Evolutionary conservation across 2,113 vertebrate genomes (phyloP).

Genomic region (Scomber scombrus): DNA sequence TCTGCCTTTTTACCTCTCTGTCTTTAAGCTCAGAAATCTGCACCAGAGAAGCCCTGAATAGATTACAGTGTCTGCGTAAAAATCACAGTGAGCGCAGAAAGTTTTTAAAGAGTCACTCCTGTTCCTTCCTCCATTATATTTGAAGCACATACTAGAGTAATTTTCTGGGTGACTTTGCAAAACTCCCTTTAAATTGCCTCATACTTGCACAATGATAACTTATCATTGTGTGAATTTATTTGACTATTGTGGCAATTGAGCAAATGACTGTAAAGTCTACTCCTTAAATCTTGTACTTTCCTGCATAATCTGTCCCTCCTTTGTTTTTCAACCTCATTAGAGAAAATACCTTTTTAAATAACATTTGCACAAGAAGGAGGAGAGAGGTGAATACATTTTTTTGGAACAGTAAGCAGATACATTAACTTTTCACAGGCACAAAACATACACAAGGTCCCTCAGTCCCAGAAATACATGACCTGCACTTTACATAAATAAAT

Average conservation of each 20-base stretch:
- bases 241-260: constrained; percentile 7
- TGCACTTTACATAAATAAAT: constrained; percentile 42
- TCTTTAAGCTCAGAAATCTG: constrained; percentile 39
- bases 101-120: constrained; percentile 20
- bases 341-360: constrained; percentile 4
- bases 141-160: not conserved
- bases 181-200: not conserved
- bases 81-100: constrained; percentile 30
- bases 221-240: constrained; percentile 11
- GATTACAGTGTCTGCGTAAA: constrained; percentile 40
- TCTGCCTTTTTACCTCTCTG: constrained; percentile 48
- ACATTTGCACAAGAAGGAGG: not conserved
- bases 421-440: constrained; percentile 36
- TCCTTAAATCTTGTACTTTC: not conserved
- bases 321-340: constrained; percentile 7
- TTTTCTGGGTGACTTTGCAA: constrained; percentile 7
- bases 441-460: constrained; percentile 53
- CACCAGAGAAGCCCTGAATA: constrained; percentile 53
- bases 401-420: not conserved
- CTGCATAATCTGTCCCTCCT: not conserved
- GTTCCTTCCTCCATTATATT: constrained; percentile 17
- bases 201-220: no score
- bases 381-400: constrained; percentile 14
- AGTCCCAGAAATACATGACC: constrained; percentile 49
- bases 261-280: not conserved